These are phyloP conservation scores for Cheilinus undulatus DNA, from an alignment of 2,113 vertebrate species.

Conservation along the genomic window DNA sequence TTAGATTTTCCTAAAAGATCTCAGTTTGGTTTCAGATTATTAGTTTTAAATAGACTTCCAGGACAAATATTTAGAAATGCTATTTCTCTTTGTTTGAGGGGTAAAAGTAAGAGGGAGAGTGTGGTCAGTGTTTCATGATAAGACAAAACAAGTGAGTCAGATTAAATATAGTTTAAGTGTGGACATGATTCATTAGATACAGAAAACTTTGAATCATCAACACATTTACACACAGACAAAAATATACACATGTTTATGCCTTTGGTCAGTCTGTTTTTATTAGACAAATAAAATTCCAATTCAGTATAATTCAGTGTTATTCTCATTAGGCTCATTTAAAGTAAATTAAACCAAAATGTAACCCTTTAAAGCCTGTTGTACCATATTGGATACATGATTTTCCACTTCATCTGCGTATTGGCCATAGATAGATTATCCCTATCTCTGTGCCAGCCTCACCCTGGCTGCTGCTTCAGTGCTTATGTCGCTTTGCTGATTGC, in stretches of 20 bases:
- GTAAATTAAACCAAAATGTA: too few species aligned
- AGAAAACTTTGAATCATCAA: background rate
- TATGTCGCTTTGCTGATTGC: too few species aligned
- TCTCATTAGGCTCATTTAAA: too few species aligned
- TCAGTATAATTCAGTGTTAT: too few species aligned
- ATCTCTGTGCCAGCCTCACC: too few species aligned
- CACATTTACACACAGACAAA: conserved; percentile 19
- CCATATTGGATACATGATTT: too few species aligned
- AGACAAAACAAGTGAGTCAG: background rate
- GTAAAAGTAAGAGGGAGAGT: background rate
- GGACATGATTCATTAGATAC: background rate
- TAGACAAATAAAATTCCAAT: conserved; percentile 13
- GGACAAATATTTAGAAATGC: background rate
- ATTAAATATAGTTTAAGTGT: too few species aligned
- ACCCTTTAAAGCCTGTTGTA: too few species aligned
- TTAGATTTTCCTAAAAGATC: background rate
- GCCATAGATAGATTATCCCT: too few species aligned
- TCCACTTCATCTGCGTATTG: too few species aligned
- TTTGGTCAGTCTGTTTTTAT: conserved; percentile 13
- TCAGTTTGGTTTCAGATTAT: background rate
- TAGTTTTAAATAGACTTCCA: background rate
- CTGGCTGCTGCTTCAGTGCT: too few species aligned
- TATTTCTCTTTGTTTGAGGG: background rate
- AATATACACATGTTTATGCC: conserved; percentile 20
- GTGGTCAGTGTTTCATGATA: background rate